Conservation (phyloP, 2,113 vertebrate genomes). For the Terrapene triunguis region DNA sequence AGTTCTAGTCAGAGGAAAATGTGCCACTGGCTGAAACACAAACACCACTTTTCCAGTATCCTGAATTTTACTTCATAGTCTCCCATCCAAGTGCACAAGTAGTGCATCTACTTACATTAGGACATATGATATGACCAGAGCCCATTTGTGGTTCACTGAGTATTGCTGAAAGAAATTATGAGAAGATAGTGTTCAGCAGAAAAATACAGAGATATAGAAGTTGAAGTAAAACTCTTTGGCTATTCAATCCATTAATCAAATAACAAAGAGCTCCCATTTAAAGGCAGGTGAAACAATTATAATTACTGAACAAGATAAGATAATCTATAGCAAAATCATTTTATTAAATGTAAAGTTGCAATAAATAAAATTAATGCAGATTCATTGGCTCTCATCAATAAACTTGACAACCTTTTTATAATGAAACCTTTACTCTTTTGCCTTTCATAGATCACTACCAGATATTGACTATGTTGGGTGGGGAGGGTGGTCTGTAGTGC, state of each 20-base stretch:
- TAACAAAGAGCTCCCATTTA: background rate
- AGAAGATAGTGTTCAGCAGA: background rate
- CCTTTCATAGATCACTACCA: background rate
- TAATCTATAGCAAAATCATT: background rate
- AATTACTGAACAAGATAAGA: background rate
- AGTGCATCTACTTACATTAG: background rate
- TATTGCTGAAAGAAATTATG: background rate
- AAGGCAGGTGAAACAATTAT: background rate
- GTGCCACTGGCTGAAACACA: background rate
- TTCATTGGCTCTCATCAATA: background rate
- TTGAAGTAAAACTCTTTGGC: background rate
- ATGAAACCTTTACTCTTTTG: background rate
- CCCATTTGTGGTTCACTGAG: background rate
- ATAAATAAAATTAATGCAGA: background rate
- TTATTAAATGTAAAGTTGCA: background rate
- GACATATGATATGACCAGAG: background rate
- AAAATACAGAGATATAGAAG: background rate
- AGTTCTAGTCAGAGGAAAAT: background rate
- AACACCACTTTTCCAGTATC: background rate
- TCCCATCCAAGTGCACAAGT: background rate
- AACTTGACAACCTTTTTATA: background rate
- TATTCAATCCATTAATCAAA: background rate
- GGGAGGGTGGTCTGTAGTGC: accelerated
- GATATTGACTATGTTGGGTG: background rate
- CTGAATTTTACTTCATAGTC: background rate